Evolutionary conservation across 2,113 vertebrate genomes (phyloP).

Genomic region (Calypte anna): DNA sequence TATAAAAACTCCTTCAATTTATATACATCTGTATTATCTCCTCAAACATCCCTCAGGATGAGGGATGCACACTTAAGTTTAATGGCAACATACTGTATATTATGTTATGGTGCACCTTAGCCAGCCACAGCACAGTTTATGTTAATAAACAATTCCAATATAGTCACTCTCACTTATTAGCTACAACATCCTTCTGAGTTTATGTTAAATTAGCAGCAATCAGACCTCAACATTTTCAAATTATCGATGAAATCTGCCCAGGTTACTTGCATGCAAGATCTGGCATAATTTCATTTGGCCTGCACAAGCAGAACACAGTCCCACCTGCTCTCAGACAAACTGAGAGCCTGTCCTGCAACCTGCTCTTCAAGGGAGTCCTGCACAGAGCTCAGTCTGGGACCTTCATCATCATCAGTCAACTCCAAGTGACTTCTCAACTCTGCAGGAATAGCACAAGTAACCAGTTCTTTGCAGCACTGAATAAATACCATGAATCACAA

Average conservation of each 20-base stretch:
- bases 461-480: neutral
- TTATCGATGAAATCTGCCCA: neutral
- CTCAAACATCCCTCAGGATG: neutral
- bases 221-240: neutral
- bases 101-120: neutral
- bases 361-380: rapidly evolving
- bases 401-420: neutral
- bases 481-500: neutral
- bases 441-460: neutral
- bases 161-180: neutral
- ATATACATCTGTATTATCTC: neutral
- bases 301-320: neutral
- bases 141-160: neutral
- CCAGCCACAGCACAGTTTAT: neutral
- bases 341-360: neutral
- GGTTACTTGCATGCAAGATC: neutral
- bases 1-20: neutral
- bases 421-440: neutral
- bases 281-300: rapidly evolving
- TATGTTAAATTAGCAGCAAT: neutral
- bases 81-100: neutral
- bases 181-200: neutral
- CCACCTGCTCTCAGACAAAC: neutral
- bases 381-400: neutral
- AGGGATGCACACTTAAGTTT: neutral